Conservation (phyloP, 92 coral and sea anemone species). For the Desmophyllum pertusum region DNA sequence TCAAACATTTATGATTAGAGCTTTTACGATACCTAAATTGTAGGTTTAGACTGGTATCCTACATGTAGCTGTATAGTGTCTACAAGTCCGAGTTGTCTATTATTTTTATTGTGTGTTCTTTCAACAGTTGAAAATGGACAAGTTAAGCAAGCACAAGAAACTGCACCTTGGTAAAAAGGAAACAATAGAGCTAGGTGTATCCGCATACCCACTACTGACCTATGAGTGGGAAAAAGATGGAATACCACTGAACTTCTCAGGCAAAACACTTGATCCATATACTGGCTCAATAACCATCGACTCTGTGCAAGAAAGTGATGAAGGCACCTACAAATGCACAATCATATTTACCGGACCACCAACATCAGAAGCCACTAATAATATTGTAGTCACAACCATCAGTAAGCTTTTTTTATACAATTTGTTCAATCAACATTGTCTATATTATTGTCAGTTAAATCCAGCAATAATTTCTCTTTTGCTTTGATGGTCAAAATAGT, state of each 20-base stretch:
- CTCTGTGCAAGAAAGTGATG: slow-evolving; percentile 47
- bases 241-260: slow-evolving; percentile 6
- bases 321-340: slow-evolving; percentile 61
- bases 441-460: too few relatives aligned
- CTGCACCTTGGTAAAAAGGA: slow-evolving; percentile 24
- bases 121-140: neutral
- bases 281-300: slow-evolving; percentile 49
- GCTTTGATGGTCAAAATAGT: too few relatives aligned
- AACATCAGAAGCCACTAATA: neutral
- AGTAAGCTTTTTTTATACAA: slow-evolving; percentile 33
- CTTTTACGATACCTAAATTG: too few relatives aligned
- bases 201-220: slow-evolving; percentile 38
- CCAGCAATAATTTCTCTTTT: too few relatives aligned
- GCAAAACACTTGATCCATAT: slow-evolving; percentile 3
- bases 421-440: too few relatives aligned
- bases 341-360: neutral
- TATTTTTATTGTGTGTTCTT: neutral
- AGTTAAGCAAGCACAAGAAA: slow-evolving; percentile 1
- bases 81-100: too few relatives aligned
- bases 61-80: too few relatives aligned
- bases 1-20: too few relatives aligned
- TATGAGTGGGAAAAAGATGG: slow-evolving; percentile 59
- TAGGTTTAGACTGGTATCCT: too few relatives aligned
- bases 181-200: slow-evolving; percentile 11
- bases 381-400: slow-evolving; percentile 27